A percentile compares a stretch with the other conserved stretches of the same genome.
Evolutionary conservation across 2,888 invertebrate species (phyloP).

Genomic region (Drosophila percnosoma): DNA sequence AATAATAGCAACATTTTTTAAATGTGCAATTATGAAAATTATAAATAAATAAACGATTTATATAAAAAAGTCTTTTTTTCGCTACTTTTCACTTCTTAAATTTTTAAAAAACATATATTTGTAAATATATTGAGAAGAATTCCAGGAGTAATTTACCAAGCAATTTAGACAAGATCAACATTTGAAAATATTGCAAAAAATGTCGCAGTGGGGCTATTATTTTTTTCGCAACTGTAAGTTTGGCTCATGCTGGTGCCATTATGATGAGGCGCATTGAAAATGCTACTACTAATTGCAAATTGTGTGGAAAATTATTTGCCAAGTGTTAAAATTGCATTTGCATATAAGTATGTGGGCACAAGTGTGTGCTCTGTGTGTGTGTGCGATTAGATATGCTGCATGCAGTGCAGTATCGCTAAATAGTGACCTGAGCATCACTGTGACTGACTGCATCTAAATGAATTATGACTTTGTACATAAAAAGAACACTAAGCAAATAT

Average conservation of each 20-base stretch:
- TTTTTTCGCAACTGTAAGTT: neutral
- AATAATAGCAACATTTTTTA: too few species aligned
- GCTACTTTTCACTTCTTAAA: neutral
- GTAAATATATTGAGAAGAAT: neutral
- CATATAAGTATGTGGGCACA: constrained; percentile 55
- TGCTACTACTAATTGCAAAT: constrained; percentile 76
- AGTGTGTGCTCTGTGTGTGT: constrained; percentile 8
- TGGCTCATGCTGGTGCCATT: constrained; percentile 62
- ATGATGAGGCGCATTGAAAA: constrained; percentile 73
- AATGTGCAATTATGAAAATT: too few species aligned
- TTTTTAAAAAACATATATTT: neutral
- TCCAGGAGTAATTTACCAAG: neutral
- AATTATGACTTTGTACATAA: neutral
- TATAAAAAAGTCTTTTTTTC: neutral
- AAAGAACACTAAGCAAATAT: neutral
- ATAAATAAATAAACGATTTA: neutral
- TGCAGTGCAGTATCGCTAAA: constrained; percentile 14
- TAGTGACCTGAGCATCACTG: constrained; percentile 13
- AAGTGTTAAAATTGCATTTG: constrained; percentile 68
- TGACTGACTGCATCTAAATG: neutral
- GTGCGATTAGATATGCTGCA: constrained; percentile 25
- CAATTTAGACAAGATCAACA: too few species aligned
- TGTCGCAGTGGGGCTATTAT: neutral
- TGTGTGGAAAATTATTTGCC: constrained; percentile 77
- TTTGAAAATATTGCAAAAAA: neutral